Evolutionary conservation across 2,113 vertebrate species (phyloP), one percentile per base, ranked within the genome.

Genomic region (Microtus ochrogaster): DNA sequence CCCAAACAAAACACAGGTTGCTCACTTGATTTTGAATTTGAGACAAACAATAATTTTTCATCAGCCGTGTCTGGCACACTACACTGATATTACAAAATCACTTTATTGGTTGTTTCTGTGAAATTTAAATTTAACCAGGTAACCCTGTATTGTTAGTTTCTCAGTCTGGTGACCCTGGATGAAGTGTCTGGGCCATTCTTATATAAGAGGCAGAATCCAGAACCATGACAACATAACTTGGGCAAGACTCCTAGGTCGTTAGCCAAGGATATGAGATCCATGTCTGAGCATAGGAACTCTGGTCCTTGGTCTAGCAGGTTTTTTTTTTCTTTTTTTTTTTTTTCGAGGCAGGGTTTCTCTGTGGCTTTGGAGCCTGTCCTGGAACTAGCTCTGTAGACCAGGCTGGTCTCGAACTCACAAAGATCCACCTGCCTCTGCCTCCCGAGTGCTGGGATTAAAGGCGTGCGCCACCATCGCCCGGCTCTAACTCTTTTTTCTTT

Each of bases 101-200:
- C 76, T 49, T 86, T 44, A 26, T 55, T 58, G 39, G 22, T 52
- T 77, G 44, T 86, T 90, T 73, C 87, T 78, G 47, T 95, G 76
- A 96, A 96, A 72, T 96, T 94, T 72, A 68, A 33, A 92, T 94
- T 77, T 91, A 66, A 86, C 14, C 14, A 9, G 74, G 7, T 26
- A 41, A 41, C 22, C 28, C 19, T 47, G 5, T 89, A 47, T 66
- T 96, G 97, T 83, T 70, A 76, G 94, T 94, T 77, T 74, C 3
- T 72, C 39, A 58, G 44, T 70, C 68, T 94, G 84, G 58, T 72
- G 73, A 13, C n/a, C 21, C n/a, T 61, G n/a, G n/a, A 44, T 84
- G 47, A 52, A 72, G 81, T 30, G 24, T n/a, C 63, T 58, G 65
- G 73, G 49, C 13, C 17, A 47, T 26, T 87, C 17, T 16, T 87